Conservation (phyloP, 2,797 vertebrate species). For the Avahi laniger region DNA sequence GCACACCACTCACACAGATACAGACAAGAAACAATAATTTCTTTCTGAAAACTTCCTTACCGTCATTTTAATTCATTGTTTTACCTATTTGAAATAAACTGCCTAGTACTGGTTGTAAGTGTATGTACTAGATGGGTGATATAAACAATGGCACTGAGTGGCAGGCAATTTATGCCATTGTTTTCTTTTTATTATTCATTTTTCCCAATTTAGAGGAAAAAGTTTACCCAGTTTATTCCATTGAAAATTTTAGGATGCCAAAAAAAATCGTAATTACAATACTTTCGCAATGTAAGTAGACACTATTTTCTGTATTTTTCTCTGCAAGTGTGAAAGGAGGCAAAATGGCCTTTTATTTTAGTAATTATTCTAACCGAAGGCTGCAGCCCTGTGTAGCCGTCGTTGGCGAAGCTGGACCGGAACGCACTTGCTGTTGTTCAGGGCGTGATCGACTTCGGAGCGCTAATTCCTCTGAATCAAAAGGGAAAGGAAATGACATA, state of each 20-base stretch:
- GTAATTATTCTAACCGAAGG: neutral
- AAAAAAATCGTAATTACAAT: conserved; percentile 40
- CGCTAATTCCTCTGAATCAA: neutral
- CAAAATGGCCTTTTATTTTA: conserved; percentile 45
- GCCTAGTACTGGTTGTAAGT: neutral
- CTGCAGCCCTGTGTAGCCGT: conserved; percentile 8
- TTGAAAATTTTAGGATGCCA: conserved; percentile 24
- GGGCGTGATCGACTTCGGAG: conserved; percentile 6
- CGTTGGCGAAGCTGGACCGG: conserved; percentile 6
- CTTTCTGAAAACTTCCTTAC: neutral
- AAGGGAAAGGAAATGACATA: neutral
- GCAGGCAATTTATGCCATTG: conserved; percentile 21
- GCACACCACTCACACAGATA: neutral
- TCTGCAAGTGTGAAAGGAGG: neutral
- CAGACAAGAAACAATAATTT: neutral
- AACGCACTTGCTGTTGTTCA: neutral
- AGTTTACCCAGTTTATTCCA: conserved; percentile 34
- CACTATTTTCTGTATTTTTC: conserved; percentile 47
- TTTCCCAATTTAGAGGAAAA: conserved; percentile 34
- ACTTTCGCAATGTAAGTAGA: conserved; percentile 24
- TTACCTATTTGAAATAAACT: neutral
- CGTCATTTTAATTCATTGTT: conserved; percentile 1
- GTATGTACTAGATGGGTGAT: neutral
- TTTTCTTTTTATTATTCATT: conserved; percentile 28
- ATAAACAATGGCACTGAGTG: conserved; percentile 6